Conservation (phyloP, 2,888 invertebrate genomes). For the Netelia virgata region DNA sequence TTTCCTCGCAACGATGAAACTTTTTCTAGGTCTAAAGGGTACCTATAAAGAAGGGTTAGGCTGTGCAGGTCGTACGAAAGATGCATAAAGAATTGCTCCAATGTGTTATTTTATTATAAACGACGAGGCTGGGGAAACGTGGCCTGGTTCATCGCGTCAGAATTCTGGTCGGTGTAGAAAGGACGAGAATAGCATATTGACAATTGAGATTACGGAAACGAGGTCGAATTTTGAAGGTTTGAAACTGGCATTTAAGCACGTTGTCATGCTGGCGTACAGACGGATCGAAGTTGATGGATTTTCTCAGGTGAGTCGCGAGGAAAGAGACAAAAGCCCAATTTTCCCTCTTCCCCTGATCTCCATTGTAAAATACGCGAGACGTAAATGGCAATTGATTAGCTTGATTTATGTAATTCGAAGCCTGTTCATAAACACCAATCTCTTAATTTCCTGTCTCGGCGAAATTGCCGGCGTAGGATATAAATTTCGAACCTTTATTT, state of each 20-base stretch:
- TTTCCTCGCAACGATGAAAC: background rate
- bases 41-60: background rate
- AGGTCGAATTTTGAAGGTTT: constrained; percentile 1
- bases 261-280: background rate
- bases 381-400: background rate
- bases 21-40: background rate
- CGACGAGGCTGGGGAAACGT: background rate
- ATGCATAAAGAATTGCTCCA: constrained; percentile 1
- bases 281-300: constrained; percentile 1
- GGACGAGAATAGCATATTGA: background rate
- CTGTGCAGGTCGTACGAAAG: background rate
- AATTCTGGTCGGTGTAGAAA: background rate
- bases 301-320: background rate
- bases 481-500: constrained; percentile 45
- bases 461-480: constrained; percentile 7
- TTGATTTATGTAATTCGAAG: constrained; percentile 8
- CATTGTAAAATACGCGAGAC: background rate
- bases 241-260: background rate
- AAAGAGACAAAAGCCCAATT: background rate
- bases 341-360: background rate
- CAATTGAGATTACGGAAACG: background rate
- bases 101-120: constrained; percentile 15
- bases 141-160: background rate
- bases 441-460: background rate
- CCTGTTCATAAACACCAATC: background rate